These are phyloP conservation scores for Thereva unica DNA, from an alignment of 2,888 invertebrate species.

Conservation along the genomic window DNA sequence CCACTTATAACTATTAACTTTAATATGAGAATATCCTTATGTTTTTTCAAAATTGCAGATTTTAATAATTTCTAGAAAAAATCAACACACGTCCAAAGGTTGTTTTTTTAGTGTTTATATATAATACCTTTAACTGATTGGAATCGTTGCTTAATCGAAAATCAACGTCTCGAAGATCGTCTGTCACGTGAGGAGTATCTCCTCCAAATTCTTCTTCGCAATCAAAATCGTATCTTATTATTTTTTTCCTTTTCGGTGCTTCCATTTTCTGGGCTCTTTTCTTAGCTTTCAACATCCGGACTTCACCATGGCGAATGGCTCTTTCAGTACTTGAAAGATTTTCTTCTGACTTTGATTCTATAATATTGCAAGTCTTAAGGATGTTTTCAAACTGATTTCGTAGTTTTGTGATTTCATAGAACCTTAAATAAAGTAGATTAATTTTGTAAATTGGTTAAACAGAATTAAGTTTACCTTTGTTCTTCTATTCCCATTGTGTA, in stretches of 20 bases:
- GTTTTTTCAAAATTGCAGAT: constrained; percentile 67
- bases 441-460: neutral
- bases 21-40: constrained; percentile 70
- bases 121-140: constrained; percentile 67
- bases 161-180: constrained; percentile 85
- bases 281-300: constrained; percentile 82
- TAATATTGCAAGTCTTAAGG: constrained; percentile 71
- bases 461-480: constrained; percentile 65
- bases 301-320: constrained; percentile 82
- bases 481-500: constrained; percentile 89
- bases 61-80: constrained; percentile 62
- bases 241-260: constrained; percentile 72
- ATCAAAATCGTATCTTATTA: constrained; percentile 72
- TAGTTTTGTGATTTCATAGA: constrained; percentile 95
- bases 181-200: constrained; percentile 60
- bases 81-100: constrained; percentile 11
- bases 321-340: constrained; percentile 74
- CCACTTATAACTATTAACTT: constrained; percentile 88
- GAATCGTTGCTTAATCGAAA: constrained; percentile 81
- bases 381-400: constrained; percentile 85
- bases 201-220: constrained; percentile 62
- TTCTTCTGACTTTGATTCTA: constrained; percentile 61
- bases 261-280: constrained; percentile 74
- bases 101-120: constrained; percentile 45
- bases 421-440: constrained; percentile 49